Evolutionary conservation across 2,113 vertebrate species (phyloP).

Genomic region (Passerina amoena): DNA sequence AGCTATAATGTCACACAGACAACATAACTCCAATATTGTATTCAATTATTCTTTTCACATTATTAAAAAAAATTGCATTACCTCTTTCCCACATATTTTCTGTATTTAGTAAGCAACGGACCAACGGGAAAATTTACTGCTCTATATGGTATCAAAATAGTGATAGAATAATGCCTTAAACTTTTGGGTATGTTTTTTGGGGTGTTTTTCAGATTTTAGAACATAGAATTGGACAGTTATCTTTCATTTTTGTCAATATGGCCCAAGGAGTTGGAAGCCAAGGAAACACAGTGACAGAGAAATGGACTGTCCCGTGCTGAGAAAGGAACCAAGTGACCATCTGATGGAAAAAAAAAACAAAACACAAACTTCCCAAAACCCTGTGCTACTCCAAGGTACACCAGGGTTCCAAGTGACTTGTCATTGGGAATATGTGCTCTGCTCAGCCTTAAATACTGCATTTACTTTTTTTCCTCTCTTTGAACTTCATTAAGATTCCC

Average conservation of each 20-base stretch:
- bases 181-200: not conserved
- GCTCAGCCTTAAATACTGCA: not conserved
- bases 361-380: not conserved
- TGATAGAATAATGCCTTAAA: not conserved
- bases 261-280: not conserved
- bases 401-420: not conserved
- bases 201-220: not conserved
- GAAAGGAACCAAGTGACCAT: not conserved
- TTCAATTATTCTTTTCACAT: not conserved
- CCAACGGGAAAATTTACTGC: not conserved
- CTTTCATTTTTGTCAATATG: not conserved
- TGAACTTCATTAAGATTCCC: not conserved
- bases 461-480: not conserved
- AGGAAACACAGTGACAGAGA: not conserved
- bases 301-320: not conserved
- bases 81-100: not conserved
- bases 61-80: not conserved
- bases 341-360: not conserved
- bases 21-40: not conserved
- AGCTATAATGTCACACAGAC: not conserved
- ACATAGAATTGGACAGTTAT: not conserved
- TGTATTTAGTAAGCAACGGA: not conserved
- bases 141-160: not conserved
- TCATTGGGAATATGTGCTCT: not conserved
- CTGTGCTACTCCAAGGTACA: not conserved